A percentile compares a stretch with the other conserved stretches of the same genome.
phyloP scores from a whole-genome alignment of 2,888 invertebrate genomes.

The Antheraea assamensis region DNA sequence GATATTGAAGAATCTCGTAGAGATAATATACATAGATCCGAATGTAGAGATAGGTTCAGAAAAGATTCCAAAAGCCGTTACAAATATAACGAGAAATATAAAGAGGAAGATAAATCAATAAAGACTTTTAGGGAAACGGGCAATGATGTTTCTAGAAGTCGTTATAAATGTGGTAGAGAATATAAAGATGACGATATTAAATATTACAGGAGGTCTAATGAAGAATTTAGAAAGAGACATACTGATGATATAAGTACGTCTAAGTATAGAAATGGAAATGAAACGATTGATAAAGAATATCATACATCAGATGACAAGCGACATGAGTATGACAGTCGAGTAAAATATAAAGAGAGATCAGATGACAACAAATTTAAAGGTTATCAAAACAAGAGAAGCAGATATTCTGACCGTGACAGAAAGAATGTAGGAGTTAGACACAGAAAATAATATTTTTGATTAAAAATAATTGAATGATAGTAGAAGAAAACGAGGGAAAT shows the following conservation, averaged over 20 bases:
- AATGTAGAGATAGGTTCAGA: conserved; percentile 4
- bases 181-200: not conserved
- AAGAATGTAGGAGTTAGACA: conserved; percentile 25
- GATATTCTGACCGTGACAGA: conserved; percentile 22
- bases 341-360: conserved; percentile 22
- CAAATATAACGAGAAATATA: conserved; percentile 8
- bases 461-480: conserved; percentile 25
- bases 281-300: not conserved
- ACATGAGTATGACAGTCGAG: not conserved
- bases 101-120: conserved; percentile 20
- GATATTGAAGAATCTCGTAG: not conserved
- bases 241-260: conserved; percentile 21
- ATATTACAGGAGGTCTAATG: not conserved
- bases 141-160: not conserved
- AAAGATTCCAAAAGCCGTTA: conserved; percentile 14
- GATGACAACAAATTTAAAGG: conserved; percentile 23
- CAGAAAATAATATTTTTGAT: conserved; percentile 20
- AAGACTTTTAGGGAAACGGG: not conserved
- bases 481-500: conserved; percentile 29
- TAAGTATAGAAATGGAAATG: conserved; percentile 21
- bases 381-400: conserved; percentile 20
- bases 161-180: not conserved
- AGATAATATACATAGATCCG: not conserved
- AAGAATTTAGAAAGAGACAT: conserved; percentile 13
- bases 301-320: not conserved